Percentiles rank a stretch among this genome's conserved stretches.
Conservation (phyloP, 2,888 invertebrate genomes). For the Ochropleura plecta region DNA sequence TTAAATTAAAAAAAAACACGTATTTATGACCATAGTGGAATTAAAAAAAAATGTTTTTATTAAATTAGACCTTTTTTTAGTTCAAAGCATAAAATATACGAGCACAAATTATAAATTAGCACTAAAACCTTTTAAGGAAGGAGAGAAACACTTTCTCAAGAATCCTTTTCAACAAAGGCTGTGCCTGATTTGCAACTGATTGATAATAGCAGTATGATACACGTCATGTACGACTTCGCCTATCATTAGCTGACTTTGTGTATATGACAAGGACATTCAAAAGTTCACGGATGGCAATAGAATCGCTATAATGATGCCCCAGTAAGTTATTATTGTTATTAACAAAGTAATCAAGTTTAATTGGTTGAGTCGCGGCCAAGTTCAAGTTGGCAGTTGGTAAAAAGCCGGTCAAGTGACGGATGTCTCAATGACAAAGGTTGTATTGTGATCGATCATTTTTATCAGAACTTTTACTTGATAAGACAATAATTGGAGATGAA, state of each 20-base stretch:
- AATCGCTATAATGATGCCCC: constrained; percentile 51
- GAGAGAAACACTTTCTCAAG: constrained; percentile 34
- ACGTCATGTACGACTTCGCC: constrained; percentile 24
- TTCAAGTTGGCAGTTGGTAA: constrained; percentile 75
- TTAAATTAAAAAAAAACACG: constrained; percentile 21
- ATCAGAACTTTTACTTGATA: too few species aligned
- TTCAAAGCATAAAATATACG: not conserved
- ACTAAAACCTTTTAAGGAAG: not conserved
- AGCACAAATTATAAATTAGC: not conserved
- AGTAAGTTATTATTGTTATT: constrained; percentile 62
- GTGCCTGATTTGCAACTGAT: constrained; percentile 36
- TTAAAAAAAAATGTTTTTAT: not conserved
- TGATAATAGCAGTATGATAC: constrained; percentile 38
- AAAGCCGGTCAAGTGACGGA: constrained; percentile 57
- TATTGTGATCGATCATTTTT: not conserved
- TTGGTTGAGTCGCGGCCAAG: constrained; percentile 78
- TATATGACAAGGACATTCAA: constrained; percentile 63
- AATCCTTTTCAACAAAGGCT: constrained; percentile 35
- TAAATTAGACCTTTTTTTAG: not conserved
- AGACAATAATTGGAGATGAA: not conserved
- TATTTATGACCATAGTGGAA: constrained; percentile 10
- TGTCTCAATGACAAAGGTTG: constrained; percentile 15
- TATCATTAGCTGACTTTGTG: constrained; percentile 57
- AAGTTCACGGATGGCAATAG: constrained; percentile 57
- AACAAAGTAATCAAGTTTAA: constrained; percentile 67